phyloP scores from a whole-genome alignment of 2,797 vertebrate genomes.

The Crocidura indochinensis region DNA sequence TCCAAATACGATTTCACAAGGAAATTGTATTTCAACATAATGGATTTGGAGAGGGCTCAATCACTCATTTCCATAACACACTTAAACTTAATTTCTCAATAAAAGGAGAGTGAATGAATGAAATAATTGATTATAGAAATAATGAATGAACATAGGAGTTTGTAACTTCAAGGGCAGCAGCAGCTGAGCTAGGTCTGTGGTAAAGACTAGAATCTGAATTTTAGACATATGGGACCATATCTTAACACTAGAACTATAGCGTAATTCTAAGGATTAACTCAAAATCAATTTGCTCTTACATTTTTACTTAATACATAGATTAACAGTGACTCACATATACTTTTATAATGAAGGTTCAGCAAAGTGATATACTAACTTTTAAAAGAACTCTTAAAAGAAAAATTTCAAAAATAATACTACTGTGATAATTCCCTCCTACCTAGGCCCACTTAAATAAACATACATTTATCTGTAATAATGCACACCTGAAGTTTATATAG shows the following conservation, averaged over 20 bases:
- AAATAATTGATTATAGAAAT: neutral
- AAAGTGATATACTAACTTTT: conserved; percentile 1
- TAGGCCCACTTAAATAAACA: too few relatives aligned
- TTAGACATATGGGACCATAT: neutral
- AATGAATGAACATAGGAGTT: conserved; percentile 2
- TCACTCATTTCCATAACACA: neutral
- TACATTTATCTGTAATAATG: too few relatives aligned
- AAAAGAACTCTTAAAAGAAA: conserved; percentile 52
- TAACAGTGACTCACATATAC: neutral
- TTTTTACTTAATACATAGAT: conserved; percentile 29
- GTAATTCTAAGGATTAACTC: conserved; percentile 3
- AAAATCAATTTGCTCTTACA: neutral
- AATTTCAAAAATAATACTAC: conserved; percentile 25
- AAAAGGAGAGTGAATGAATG: conserved; percentile 36
- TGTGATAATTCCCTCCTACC: neutral
- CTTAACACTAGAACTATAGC: conserved; percentile 1
- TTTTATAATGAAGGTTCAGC: conserved; percentile 36
- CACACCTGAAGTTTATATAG: too few relatives aligned
- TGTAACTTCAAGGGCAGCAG: neutral
- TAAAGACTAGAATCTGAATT: neutral
- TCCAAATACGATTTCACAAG: neutral
- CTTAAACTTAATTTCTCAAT: neutral
- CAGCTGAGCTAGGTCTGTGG: neutral
- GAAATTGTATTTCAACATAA: neutral
- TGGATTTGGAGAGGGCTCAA: conserved; percentile 11